Evolutionary conservation across 2,888 invertebrate genomes (phyloP), one percentile per base, ranked within the genome.

Genomic region (Phoenoteleia sp.): DNA sequence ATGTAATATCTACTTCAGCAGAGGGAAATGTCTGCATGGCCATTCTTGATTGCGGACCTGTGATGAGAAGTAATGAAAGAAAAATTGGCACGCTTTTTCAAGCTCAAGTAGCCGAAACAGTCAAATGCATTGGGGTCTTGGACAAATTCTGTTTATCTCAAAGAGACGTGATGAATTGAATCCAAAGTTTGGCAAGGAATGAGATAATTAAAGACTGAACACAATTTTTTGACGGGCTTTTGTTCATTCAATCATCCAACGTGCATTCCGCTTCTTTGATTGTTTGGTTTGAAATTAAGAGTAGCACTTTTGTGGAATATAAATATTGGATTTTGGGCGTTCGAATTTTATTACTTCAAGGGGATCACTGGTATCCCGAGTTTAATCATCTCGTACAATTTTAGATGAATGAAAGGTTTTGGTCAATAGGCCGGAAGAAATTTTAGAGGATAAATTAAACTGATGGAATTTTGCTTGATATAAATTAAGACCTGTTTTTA

Each of bases 1-100:
- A 66, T 74, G 72, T 74, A 66, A 74, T 81, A 81, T 67, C 80
- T 58, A 66, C 66, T 74, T 74, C 23, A 60, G 52, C 19, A 15
- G 71, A 39, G 39, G 25, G 19, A 75, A 75, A 62, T 47, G 29
- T 64, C 74, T 62, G 29, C 39, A 33, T 33, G 25, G 29, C 62
- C 23, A 36, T 42, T 29, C 56, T 58, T 71, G 11, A 25, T 52
- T 13, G 23, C 58, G 39, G 15, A 58, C 42, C 23, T 5, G 4
- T 0, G 29, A 7, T 27, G 21, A 47, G 23, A 5, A 58, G 56
- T 66, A 66, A 47, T 64, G 75, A 29, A 21, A 66, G 33, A 72
- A 71, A 49, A 80, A 72, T 79, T 27, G 72, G 36, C 80, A 72
- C 23, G 60, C 9, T 64, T 58, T 72, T 67, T 36, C 0, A 11